These are phyloP conservation scores for Drosophila diplacantha DNA, from an alignment of 2,888 invertebrate genomes.

Conservation along the genomic window DNA sequence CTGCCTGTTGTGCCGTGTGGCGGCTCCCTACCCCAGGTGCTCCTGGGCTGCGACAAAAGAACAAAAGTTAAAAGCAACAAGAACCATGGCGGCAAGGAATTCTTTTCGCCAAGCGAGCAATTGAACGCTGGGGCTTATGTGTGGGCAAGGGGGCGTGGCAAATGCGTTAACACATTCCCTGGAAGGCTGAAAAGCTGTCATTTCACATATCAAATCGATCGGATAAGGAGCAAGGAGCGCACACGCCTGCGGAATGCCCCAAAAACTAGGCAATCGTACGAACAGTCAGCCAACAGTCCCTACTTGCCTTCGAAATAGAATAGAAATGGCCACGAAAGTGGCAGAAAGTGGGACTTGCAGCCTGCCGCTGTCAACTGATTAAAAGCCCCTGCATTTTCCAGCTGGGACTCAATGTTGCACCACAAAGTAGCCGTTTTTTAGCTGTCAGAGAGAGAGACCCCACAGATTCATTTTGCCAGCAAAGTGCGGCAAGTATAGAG, in stretches of 20 bases:
- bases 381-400: no score
- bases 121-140: conserved; percentile 40
- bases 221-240: background rate
- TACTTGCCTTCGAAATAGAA: background rate
- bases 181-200: background rate
- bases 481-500: no score
- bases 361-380: no score
- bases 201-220: conserved; percentile 5
- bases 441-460: no score
- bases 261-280: background rate
- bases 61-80: conserved; percentile 43
- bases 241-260: background rate
- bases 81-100: conserved; percentile 5
- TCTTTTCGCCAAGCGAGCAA: conserved; percentile 51
- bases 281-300: background rate
- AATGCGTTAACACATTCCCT: conserved; percentile 36
- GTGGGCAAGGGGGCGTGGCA: conserved; percentile 33
- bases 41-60: conserved; percentile 24
- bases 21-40: background rate
- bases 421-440: no score
- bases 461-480: no score
- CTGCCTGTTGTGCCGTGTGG: background rate
- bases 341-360: background rate
- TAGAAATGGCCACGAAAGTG: background rate
- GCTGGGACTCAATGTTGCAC: no score